Evolutionary conservation across 2,113 vertebrate species (phyloP).

Genomic region (Halichoeres trimaculatus): DNA sequence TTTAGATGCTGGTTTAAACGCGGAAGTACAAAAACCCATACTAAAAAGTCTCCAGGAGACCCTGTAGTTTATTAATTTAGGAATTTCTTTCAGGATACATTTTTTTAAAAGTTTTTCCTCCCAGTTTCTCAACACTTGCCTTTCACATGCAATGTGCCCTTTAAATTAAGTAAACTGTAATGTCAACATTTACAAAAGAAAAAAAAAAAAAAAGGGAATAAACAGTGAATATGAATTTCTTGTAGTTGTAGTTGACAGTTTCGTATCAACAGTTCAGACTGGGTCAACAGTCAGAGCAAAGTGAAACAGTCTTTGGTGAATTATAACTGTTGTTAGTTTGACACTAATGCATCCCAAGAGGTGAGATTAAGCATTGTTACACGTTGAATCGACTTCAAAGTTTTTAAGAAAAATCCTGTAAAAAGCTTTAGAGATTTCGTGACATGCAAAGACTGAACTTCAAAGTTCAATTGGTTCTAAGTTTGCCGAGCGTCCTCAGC

Average conservation of each 20-base stretch:
- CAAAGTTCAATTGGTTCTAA: constrained; percentile 39
- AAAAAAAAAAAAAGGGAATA: no score
- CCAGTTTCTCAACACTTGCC: no score
- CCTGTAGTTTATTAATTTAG: no score
- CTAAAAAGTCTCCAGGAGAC: no score
- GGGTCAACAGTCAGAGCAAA: background rate
- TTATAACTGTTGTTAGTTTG: constrained; percentile 19
- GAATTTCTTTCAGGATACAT: no score
- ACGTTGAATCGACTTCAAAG: constrained; percentile 23
- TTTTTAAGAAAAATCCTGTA: background rate
- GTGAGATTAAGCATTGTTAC: background rate
- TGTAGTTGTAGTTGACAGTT: no score
- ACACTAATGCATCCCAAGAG: constrained; percentile 35
- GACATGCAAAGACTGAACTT: constrained; percentile 22
- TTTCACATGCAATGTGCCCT: no score
- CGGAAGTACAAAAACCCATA: no score
- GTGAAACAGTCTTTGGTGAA: background rate
- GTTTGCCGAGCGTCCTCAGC: constrained; percentile 9
- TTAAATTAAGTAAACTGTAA: no score
- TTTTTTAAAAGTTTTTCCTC: no score
- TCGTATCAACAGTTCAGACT: background rate
- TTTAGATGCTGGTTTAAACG: no score
- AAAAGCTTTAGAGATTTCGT: constrained; percentile 18
- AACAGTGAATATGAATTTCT: background rate
- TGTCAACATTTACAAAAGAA: no score